Conservation (phyloP, 2,888 invertebrate species). For the Trissoscelio sp. region DNA sequence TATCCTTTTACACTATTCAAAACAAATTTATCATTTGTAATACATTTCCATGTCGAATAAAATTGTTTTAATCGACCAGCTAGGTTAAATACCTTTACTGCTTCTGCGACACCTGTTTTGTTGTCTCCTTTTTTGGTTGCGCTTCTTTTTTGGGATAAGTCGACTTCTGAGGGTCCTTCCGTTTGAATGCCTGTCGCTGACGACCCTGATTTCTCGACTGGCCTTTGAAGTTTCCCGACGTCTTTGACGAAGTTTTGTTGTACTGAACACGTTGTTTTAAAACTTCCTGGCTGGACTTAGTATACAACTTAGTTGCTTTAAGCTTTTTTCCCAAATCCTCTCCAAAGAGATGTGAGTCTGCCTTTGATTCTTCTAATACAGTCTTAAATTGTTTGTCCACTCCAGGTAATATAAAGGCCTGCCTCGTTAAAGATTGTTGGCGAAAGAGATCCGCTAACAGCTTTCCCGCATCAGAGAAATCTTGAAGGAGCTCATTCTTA, state of each 20-base stretch:
- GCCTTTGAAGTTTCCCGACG: slow-evolving; percentile 23
- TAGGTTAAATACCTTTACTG: slow-evolving; percentile 8
- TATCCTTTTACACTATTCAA: slow-evolving; percentile 12
- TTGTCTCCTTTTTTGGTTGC: slow-evolving; percentile 6
- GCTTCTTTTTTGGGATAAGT: neutral
- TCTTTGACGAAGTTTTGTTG: neutral
- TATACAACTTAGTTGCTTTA: slow-evolving; percentile 11
- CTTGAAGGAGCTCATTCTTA: neutral
- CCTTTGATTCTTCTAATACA: slow-evolving; percentile 12
- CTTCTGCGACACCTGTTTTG: neutral
- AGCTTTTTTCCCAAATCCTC: slow-evolving; percentile 8
- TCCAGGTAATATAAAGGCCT: slow-evolving; percentile 8
- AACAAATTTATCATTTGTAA: slow-evolving; percentile 35
- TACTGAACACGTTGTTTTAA: neutral
- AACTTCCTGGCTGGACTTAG: slow-evolving; percentile 16
- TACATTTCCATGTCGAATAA: neutral
- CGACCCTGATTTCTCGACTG: slow-evolving; percentile 32
- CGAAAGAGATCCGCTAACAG: neutral
- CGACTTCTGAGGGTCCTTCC: slow-evolving; percentile 7
- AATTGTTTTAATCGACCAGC: neutral
- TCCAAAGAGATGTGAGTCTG: slow-evolving; percentile 20
- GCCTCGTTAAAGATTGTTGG: neutral
- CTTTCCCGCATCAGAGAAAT: neutral
- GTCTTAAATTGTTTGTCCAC: slow-evolving; percentile 15
- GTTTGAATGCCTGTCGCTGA: neutral